Evolutionary conservation across 2,888 invertebrate species (phyloP).

Genomic region (Marronus borbonicus): DNA sequence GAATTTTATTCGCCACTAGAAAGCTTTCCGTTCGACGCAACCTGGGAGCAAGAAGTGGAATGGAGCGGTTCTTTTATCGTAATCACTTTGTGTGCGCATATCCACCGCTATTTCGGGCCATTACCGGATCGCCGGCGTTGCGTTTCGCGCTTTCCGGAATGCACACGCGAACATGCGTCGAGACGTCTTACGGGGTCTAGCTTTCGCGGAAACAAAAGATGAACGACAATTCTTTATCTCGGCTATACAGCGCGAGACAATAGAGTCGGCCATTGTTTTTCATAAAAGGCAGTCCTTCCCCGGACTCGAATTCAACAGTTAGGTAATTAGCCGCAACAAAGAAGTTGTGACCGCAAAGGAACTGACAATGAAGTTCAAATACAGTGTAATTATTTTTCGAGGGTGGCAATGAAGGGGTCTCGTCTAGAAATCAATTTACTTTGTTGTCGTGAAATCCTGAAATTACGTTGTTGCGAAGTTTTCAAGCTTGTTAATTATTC

Average conservation of each 20-base stretch:
- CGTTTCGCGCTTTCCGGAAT: slow-evolving; percentile 29
- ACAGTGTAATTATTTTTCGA: slow-evolving; percentile 45
- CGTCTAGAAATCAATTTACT: slow-evolving; percentile 42
- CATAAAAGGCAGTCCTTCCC: slow-evolving; percentile 31
- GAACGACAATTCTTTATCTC: slow-evolving; percentile 39
- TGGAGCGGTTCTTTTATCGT: slow-evolving; percentile 36
- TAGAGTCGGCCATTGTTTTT: slow-evolving; percentile 38
- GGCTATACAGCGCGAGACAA: slow-evolving; percentile 32
- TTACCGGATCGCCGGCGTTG: slow-evolving; percentile 14
- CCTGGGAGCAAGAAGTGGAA: background rate
- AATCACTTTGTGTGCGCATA: slow-evolving; percentile 32
- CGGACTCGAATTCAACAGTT: slow-evolving; percentile 38
- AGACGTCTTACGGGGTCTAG: slow-evolving; percentile 30
- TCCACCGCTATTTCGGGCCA: slow-evolving; percentile 3
- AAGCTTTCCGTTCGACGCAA: slow-evolving; percentile 42
- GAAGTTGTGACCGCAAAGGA: slow-evolving; percentile 22
- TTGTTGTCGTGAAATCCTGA: slow-evolving; percentile 20
- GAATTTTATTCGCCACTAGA: slow-evolving; percentile 67
- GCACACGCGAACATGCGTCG: slow-evolving; percentile 32
- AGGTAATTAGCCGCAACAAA: slow-evolving; percentile 42
- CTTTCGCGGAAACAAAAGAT: slow-evolving; percentile 28
- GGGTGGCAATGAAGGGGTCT: slow-evolving; percentile 19
- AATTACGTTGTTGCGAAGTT: slow-evolving; percentile 17
- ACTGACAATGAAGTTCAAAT: slow-evolving; percentile 43
- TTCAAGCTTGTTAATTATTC: slow-evolving; percentile 28